A percentile compares a stretch with the other conserved stretches of the same genome.
phyloP scores from a whole-genome alignment of 1,140 invertebrate genomes.

The Choristoneura fumiferana region DNA sequence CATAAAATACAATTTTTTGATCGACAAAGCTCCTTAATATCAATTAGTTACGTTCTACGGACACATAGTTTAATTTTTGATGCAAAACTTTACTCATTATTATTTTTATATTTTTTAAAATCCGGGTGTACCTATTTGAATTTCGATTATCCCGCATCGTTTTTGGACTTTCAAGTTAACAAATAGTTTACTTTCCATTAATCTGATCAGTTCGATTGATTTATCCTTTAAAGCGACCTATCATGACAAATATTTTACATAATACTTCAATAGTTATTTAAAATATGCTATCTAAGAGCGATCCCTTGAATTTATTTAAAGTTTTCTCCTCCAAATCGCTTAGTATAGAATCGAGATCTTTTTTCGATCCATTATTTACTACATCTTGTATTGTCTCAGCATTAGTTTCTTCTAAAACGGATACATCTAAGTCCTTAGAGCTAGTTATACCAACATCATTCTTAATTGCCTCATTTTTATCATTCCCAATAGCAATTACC shows the following conservation, averaged over 20 bases:
- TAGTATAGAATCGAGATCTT: constrained; percentile 43
- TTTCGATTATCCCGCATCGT: too few relatives aligned
- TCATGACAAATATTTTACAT: not conserved
- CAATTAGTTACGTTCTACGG: too few relatives aligned
- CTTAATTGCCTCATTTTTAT: constrained; percentile 2
- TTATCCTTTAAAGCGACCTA: constrained; percentile 13
- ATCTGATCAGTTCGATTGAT: not conserved
- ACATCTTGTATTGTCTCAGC: constrained; percentile 4
- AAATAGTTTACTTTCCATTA: not conserved
- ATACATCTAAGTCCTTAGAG: not conserved
- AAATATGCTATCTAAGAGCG: constrained; percentile 63
- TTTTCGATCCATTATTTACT: constrained; percentile 22
- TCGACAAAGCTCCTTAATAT: too few relatives aligned
- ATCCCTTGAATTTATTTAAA: constrained; percentile 61
- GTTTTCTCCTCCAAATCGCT: constrained; percentile 49
- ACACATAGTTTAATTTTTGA: too few relatives aligned
- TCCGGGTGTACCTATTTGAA: too few relatives aligned
- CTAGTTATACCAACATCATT: not conserved
- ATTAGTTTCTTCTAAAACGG: constrained; percentile 16
- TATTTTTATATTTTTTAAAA: too few relatives aligned
- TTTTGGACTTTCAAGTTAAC: too few relatives aligned
- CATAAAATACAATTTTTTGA: too few relatives aligned
- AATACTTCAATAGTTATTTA: not conserved
- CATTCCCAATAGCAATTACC: too few relatives aligned
- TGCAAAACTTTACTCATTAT: too few relatives aligned